Percentiles rank a stretch among this genome's conserved stretches.
These are phyloP conservation scores for Empis stercorea DNA, from an alignment of 2,888 invertebrate species.

Conservation along the genomic window DNA sequence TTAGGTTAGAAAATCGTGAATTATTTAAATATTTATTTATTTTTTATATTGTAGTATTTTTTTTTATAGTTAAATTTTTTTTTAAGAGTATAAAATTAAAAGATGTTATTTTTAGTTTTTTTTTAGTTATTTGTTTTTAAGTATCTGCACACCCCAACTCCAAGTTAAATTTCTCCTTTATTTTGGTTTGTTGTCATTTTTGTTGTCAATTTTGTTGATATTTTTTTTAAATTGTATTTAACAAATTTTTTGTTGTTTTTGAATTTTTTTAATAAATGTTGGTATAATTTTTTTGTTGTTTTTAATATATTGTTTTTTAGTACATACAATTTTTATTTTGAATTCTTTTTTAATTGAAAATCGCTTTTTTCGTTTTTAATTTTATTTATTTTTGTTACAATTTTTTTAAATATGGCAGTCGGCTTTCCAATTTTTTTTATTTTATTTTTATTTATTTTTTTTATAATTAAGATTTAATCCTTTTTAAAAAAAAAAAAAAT, in stretches of 20 bases:
- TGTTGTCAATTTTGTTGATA: not conserved
- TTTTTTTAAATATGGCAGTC: conserved; percentile 24
- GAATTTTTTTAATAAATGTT: conserved; percentile 10
- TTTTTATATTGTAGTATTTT: conserved; percentile 6
- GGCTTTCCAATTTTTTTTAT: conserved; percentile 18
- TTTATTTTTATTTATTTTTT: conserved; percentile 10
- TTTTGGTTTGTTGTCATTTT: conserved; percentile 7
- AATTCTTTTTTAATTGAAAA: not conserved
- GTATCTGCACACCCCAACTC: conserved; percentile 31
- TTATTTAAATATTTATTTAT: conserved; percentile 6
- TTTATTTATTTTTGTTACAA: not conserved
- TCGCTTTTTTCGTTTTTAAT: not conserved
- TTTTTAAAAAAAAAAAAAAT: no score
- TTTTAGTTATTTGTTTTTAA: conserved; percentile 14
- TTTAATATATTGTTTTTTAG: conserved; percentile 11
- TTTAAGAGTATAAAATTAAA: not conserved
- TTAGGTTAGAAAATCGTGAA: not conserved
- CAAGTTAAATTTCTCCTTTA: conserved; percentile 19
- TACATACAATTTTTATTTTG: not conserved
- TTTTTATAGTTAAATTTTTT: not conserved
- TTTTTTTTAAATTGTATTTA: conserved; percentile 8
- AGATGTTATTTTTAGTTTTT: not conserved
- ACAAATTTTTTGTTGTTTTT: conserved; percentile 7
- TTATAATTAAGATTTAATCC: conserved; percentile 5
- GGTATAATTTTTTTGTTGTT: conserved; percentile 3